Base-by-base conservation (phyloP, 1,140 invertebrate species). In the Teleogryllus occipitalis region DNA sequence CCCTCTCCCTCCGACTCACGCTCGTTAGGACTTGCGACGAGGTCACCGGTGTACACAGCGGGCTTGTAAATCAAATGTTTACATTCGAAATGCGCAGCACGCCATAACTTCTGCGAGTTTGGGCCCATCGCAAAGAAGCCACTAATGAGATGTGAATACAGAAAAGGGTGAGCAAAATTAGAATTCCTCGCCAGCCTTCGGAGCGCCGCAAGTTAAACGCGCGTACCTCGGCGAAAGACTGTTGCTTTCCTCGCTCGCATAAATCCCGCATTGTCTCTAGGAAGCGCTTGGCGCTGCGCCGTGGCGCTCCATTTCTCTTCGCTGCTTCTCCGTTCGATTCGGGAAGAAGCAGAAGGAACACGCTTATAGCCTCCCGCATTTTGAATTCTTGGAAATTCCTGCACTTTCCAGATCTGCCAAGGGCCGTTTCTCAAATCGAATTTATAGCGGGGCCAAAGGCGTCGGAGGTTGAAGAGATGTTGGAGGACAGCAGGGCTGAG, bases 111-210 rank as follows among this genome's bases (percentile, higher is more conserved):
- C 10, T 65, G 54, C 54, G 54, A 65, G 54, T 65, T 65, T 65
- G 54, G 10, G 18, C 54, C 54, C 54, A 65, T 65, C 54, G 54
- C 54, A 65, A 65, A 65, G 54, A 65, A 65, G 54, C 54, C 54
- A 65, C 54, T 65, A 65, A 65, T 65, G 54, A 65, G 54, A 65
- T 65, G 54, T 65, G 54, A 65, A 65, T 65, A 65, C 54, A 65
- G 54, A 65, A 65, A 65, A 65, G 54, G 54, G 18, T 18, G 54
- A 10, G 54, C 18, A 18, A 18, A 65, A 65, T 65, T 65, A 65
- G 54, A 65, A 65, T 65, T 65, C 54, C 54, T 65, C 54, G 54
- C 54, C 54, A 65, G 54, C 10, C 54, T 1, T 18, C 10, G 54
- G 54, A 65, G 54, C 54, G 54, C 54, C 54, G 54, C 10, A 65